phyloP scores from a whole-genome alignment of 2,888 invertebrate genomes.

The Pollenia angustigena region DNA sequence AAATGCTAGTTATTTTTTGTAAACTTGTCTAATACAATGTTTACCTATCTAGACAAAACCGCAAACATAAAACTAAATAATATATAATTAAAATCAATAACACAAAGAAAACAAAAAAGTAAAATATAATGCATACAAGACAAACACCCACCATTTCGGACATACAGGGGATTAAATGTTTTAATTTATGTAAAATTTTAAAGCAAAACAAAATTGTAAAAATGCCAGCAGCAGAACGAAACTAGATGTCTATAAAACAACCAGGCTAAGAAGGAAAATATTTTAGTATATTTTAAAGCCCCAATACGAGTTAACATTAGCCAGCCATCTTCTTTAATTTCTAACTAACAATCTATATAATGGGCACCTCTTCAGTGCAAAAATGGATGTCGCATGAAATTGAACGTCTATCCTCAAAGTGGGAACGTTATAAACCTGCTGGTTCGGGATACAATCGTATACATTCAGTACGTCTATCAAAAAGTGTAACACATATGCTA shows the following conservation, averaged over 20 bases:
- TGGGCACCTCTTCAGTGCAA: slow-evolving; percentile 78
- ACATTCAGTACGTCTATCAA: slow-evolving; percentile 81
- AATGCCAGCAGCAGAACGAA: slow-evolving; percentile 24
- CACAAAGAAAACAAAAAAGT: slow-evolving; percentile 17
- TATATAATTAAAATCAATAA: slow-evolving; percentile 66
- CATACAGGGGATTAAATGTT: slow-evolving; percentile 48
- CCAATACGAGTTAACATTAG: slow-evolving; percentile 21
- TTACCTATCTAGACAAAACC: slow-evolving; percentile 56
- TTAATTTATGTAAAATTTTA: slow-evolving; percentile 36
- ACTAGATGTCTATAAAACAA: slow-evolving; percentile 60
- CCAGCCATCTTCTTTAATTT: background rate
- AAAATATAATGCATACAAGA: background rate
- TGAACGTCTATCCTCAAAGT: slow-evolving; percentile 79
- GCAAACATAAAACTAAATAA: slow-evolving; percentile 52
- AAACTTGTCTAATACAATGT: slow-evolving; percentile 39
- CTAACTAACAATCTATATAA: slow-evolving; percentile 49
- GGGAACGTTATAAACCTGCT: slow-evolving; percentile 81
- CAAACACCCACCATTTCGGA: slow-evolving; percentile 35
- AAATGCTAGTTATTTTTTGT: slow-evolving; percentile 8
- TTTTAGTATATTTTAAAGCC: slow-evolving; percentile 60
- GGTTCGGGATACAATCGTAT: slow-evolving; percentile 83
- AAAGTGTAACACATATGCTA: slow-evolving; percentile 82
- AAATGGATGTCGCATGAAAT: slow-evolving; percentile 82
- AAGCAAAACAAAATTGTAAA: slow-evolving; percentile 57
- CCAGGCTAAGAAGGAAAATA: background rate